Evolutionary conservation across 1,140 invertebrate species (phyloP).

Genomic region (Belonocnema kinseyi): DNA sequence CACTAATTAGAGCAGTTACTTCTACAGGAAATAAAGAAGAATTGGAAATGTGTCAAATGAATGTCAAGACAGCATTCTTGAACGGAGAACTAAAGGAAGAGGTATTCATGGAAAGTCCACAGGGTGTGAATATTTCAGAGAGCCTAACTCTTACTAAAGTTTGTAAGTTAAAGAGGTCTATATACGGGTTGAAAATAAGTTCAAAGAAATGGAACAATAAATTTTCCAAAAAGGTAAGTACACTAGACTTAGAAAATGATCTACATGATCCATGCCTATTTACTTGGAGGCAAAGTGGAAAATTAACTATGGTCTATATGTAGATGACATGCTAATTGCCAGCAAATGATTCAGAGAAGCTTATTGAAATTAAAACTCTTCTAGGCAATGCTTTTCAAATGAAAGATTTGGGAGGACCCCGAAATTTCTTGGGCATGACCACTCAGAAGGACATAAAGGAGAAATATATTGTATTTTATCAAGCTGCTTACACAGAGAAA

Average conservation of each 20-base stretch:
- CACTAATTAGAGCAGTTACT: too few species aligned
- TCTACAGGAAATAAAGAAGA: too few species aligned
- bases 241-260: constrained; percentile 43
- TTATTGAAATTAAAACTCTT: too few species aligned
- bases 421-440: too few species aligned
- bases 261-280: constrained; percentile 41
- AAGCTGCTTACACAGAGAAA: too few species aligned
- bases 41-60: constrained; percentile 39
- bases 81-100: constrained; percentile 49
- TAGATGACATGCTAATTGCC: too few species aligned
- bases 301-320: too few species aligned
- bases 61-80: constrained; percentile 53
- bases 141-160: constrained; percentile 34
- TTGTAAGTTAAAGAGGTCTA: constrained; percentile 42
- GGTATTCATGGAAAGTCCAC: constrained; percentile 50
- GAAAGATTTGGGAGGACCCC: too few species aligned
- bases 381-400: neutral
- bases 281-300: neutral
- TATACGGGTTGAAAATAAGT: constrained; percentile 1
- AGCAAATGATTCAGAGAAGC: too few species aligned
- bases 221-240: constrained; percentile 39
- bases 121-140: constrained; percentile 42
- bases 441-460: too few species aligned
- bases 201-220: constrained; percentile 44
- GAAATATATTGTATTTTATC: too few species aligned